Evolutionary conservation across 37 sponge, comb jelly and placozoan species (phyloP).

Genomic region (Hexactinellida sp.): DNA sequence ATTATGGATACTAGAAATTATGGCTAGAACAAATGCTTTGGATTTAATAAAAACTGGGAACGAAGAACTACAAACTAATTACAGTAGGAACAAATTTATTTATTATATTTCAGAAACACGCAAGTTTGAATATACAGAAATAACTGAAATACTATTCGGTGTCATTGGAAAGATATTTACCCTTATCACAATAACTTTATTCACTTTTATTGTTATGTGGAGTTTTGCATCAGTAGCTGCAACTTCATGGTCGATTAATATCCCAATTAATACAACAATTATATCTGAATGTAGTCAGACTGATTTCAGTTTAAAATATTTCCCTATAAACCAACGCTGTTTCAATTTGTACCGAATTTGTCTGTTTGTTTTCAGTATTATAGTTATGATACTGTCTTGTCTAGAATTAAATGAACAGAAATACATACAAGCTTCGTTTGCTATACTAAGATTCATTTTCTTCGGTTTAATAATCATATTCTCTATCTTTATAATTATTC

Average conservation of each 20-base stretch:
- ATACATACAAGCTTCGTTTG: slow-evolving; percentile 53
- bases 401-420: slow-evolving; percentile 69
- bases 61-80: background rate
- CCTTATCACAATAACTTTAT: slow-evolving; percentile 38
- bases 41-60: background rate
- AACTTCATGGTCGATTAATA: slow-evolving; percentile 66
- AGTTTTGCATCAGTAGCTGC: slow-evolving; percentile 62
- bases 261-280: slow-evolving; percentile 44
- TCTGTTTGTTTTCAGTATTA: slow-evolving; percentile 45
- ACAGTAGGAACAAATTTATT: background rate
- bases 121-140: slow-evolving; percentile 59
- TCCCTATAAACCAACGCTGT: slow-evolving; percentile 35
- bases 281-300: slow-evolving; percentile 29
- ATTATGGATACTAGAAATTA: background rate
- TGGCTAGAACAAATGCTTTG: background rate
- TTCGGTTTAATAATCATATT: slow-evolving; percentile 48
- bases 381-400: slow-evolving; percentile 43
- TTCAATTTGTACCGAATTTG: slow-evolving; percentile 45
- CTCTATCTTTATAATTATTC: slow-evolving; percentile 1
- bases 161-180: slow-evolving; percentile 36
- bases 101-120: slow-evolving; percentile 13
- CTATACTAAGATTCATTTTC: slow-evolving; percentile 41
- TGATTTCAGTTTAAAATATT: slow-evolving; percentile 31
- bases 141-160: slow-evolving; percentile 46
- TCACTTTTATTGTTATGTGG: slow-evolving; percentile 36